These are phyloP conservation scores for Hoplodrina blanda DNA, from an alignment of 2,888 invertebrate species.

Conservation along the genomic window DNA sequence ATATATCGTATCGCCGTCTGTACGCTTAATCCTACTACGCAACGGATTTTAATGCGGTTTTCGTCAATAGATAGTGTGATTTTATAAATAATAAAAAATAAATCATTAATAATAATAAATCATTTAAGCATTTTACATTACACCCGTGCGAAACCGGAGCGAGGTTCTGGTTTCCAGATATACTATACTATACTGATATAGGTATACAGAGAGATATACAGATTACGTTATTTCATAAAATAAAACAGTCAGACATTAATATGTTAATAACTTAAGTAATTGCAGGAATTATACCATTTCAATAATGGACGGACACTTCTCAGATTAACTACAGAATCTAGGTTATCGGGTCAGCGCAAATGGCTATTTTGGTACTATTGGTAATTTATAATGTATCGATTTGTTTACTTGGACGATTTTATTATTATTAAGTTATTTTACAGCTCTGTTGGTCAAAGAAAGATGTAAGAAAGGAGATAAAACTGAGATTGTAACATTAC, in stretches of 20 bases:
- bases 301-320: constrained; percentile 66
- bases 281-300: constrained; percentile 63
- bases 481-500: not conserved
- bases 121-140: too few species aligned
- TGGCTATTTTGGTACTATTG: constrained; percentile 48
- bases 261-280: constrained; percentile 3
- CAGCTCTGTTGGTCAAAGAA: not conserved
- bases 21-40: too few species aligned
- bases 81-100: too few species aligned
- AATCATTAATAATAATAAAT: too few species aligned
- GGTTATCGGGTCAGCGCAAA: constrained; percentile 73
- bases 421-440: constrained; percentile 15
- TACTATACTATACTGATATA: too few species aligned
- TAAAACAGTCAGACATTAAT: not conserved
- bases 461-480: not conserved
- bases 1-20: too few species aligned
- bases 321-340: constrained; percentile 68
- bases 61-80: too few species aligned
- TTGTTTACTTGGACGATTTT: constrained; percentile 29
- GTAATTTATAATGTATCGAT: constrained; percentile 51
- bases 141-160: too few species aligned
- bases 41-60: too few species aligned
- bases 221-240: not conserved
- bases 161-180: too few species aligned
- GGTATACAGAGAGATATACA: too few species aligned